A percentile compares a stretch with the other conserved stretches of the same genome.
Evolutionary conservation across 2,797 vertebrate genomes (phyloP).

Genomic region (Falco rusticolus): DNA sequence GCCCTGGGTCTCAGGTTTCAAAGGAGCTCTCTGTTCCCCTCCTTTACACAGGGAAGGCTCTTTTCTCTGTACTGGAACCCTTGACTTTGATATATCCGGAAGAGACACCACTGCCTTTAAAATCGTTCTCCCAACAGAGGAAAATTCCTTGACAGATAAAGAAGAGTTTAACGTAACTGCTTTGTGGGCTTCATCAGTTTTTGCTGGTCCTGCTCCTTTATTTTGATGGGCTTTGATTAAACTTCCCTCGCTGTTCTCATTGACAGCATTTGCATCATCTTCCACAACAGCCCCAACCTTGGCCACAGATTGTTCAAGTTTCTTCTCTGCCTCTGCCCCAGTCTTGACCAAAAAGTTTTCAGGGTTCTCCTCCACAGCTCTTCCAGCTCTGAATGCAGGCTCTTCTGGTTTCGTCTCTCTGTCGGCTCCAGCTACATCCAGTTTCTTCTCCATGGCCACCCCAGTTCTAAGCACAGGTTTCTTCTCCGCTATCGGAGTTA

Average conservation of each 20-base stretch:
- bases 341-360: not conserved
- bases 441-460: not conserved
- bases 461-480: not conserved
- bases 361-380: not conserved
- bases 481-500: not conserved
- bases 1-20: constrained; percentile 23
- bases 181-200: not conserved
- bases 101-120: constrained; percentile 44
- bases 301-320: not conserved
- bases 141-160: not conserved
- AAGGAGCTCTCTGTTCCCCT: constrained; percentile 58
- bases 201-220: constrained; percentile 32
- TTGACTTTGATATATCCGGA: constrained; percentile 49
- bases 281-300: not conserved
- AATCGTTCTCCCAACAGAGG: not conserved
- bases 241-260: not conserved
- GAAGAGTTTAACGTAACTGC: not conserved
- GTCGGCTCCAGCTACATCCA: not conserved
- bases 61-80: not conserved
- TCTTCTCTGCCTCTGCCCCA: constrained; percentile 12
- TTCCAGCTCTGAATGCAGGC: not conserved
- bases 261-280: not conserved
- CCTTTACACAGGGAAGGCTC: constrained; percentile 6
- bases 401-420: not conserved
- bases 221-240: not conserved